Conservation (phyloP, 2,113 vertebrate species). For the Bombycilla garrulus region DNA sequence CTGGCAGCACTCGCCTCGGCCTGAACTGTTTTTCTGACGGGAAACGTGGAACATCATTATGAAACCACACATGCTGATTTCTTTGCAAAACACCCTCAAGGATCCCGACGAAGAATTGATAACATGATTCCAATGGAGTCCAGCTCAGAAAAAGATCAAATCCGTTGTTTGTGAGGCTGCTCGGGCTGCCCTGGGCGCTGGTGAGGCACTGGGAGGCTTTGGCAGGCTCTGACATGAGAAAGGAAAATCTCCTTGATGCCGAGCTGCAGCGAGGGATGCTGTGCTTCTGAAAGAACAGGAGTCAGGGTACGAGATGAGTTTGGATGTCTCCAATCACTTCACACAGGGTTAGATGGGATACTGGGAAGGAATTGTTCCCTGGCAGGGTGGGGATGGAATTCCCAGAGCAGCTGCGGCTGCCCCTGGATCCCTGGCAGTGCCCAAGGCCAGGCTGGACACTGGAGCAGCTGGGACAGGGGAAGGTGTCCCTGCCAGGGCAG, state of each 20-base stretch:
- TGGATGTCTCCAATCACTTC: background rate
- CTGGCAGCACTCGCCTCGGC: background rate
- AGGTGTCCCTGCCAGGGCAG: background rate
- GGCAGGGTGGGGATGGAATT: background rate
- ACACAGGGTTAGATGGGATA: fast-evolving
- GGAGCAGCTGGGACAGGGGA: background rate
- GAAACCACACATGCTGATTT: background rate
- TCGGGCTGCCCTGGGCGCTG: background rate
- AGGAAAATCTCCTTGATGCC: background rate
- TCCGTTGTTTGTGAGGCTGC: background rate
- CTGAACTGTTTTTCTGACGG: background rate
- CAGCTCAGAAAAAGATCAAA: background rate
- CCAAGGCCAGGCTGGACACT: background rate
- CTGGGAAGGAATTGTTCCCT: background rate
- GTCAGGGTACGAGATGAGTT: fast-evolving
- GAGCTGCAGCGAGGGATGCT: background rate
- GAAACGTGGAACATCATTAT: background rate
- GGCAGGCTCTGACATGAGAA: background rate
- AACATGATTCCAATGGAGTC: background rate
- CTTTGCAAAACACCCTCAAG: background rate
- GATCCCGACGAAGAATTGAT: background rate
- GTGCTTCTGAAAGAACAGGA: background rate
- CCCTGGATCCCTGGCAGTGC: background rate
- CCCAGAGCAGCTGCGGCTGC: background rate
- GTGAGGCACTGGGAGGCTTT: background rate